A percentile compares a stretch with the other conserved stretches of the same genome.
Conservation (phyloP, 2,888 invertebrate species). For the Orthonevra nobilis region DNA sequence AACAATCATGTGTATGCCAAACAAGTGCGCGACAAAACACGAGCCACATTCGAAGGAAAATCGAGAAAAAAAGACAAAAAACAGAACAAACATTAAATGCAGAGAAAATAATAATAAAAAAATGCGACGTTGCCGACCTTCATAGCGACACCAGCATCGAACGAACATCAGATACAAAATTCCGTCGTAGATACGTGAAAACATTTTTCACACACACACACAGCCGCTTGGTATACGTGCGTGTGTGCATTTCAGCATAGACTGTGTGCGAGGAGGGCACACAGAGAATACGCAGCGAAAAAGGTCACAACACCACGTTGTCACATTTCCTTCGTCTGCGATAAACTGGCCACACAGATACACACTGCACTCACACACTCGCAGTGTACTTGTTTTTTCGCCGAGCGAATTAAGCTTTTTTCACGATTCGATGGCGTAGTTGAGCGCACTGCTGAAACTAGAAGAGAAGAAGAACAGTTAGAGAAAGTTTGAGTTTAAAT, state of each 20-base stretch:
- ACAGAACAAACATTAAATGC: too few species aligned
- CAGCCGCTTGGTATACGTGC: neutral
- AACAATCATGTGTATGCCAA: conserved; percentile 1
- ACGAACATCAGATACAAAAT: conserved; percentile 30
- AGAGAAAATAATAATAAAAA: conserved; percentile 56
- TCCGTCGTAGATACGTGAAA: conserved; percentile 43
- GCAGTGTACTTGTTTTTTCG: conserved; percentile 48
- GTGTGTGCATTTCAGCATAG: neutral
- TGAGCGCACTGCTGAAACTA: conserved; percentile 40
- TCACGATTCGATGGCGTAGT: neutral
- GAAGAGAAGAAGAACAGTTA: conserved; percentile 40
- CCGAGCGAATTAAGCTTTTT: conserved; percentile 60
- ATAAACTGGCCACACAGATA: conserved; percentile 1
- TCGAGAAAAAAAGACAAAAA: conserved; percentile 42
- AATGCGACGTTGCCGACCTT: conserved; percentile 59
- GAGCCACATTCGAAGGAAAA: conserved; percentile 31
- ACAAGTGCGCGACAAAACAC: conserved; percentile 31
- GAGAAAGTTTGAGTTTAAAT: conserved; percentile 52
- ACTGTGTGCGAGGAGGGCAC: conserved; percentile 23
- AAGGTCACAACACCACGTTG: conserved; percentile 62
- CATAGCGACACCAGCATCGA: conserved; percentile 5
- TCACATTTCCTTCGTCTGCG: conserved; percentile 22
- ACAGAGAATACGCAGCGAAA: conserved; percentile 25
- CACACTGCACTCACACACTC: conserved; percentile 15
- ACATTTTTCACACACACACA: conserved; percentile 33